Evolutionary conservation across 1,140 invertebrate species (phyloP).

Genomic region (Aphaenogaster rudis): DNA sequence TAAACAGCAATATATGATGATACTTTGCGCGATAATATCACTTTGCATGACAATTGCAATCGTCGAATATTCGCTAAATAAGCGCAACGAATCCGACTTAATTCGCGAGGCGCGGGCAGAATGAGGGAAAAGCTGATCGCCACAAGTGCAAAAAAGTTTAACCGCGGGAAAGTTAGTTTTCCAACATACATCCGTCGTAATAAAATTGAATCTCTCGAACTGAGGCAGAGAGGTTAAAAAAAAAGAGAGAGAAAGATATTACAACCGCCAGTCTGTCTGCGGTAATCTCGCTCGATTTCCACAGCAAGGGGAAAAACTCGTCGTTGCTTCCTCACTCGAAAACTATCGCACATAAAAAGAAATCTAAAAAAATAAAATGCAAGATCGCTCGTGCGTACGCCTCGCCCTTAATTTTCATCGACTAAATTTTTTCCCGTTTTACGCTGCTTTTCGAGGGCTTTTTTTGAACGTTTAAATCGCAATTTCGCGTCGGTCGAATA

Average conservation of each 20-base stretch:
- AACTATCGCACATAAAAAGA: slow-evolving; percentile 24
- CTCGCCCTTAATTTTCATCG: slow-evolving; percentile 1
- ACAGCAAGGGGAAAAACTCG: not conserved
- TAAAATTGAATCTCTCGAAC: slow-evolving; percentile 55
- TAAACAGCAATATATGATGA: not conserved
- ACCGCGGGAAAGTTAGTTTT: slow-evolving; percentile 47
- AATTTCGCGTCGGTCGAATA: slow-evolving; percentile 14
- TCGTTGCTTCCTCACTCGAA: slow-evolving; percentile 12
- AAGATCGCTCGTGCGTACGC: slow-evolving; percentile 2
- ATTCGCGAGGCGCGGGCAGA: slow-evolving; percentile 1
- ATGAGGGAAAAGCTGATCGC: slow-evolving; percentile 43
- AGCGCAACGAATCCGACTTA: slow-evolving; percentile 18
- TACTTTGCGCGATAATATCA: not conserved
- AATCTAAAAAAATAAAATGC: not conserved
- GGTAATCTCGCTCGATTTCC: slow-evolving; percentile 50
- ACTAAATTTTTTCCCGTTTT: slow-evolving; percentile 22
- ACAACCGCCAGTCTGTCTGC: slow-evolving; percentile 18
- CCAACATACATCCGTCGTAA: slow-evolving; percentile 55
- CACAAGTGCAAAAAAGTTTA: slow-evolving; percentile 43
- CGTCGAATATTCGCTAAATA: slow-evolving; percentile 8
- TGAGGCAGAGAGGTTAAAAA: slow-evolving; percentile 9
- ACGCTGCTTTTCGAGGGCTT: not conserved
- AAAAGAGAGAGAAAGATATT: slow-evolving; percentile 25
- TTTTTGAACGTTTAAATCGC: slow-evolving; percentile 34
- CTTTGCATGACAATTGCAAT: not conserved